These are phyloP conservation scores for Labroides dimidiatus DNA, from an alignment of 2,797 vertebrate genomes.

Conservation along the genomic window DNA sequence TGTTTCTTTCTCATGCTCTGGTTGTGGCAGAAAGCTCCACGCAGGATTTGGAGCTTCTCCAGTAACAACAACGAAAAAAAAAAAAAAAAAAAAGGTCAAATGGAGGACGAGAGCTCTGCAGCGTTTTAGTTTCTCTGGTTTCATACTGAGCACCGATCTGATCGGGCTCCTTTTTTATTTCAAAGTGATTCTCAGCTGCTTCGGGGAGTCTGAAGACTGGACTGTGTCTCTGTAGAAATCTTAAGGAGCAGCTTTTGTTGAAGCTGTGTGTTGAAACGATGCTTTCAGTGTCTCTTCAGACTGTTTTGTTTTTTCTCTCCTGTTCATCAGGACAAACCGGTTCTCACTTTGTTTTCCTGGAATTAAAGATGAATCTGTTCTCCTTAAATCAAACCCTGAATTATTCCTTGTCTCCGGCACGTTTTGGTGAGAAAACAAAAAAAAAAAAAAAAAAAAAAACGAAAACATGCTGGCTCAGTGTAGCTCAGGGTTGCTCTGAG, in stretches of 20 bases:
- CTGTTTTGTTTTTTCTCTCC: slow-evolving; percentile 1
- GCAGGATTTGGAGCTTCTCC: slow-evolving; percentile 40
- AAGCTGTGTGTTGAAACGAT: slow-evolving; percentile 64
- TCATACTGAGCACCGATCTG: slow-evolving; percentile 48
- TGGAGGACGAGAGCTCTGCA: slow-evolving; percentile 48
- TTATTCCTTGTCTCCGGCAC: slow-evolving; percentile 10
- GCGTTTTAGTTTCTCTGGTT: slow-evolving; percentile 46
- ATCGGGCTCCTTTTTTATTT: slow-evolving; percentile 53
- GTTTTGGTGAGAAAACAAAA: slow-evolving; percentile 2
- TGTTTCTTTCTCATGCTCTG: slow-evolving; percentile 45
- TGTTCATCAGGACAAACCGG: slow-evolving; percentile 50
- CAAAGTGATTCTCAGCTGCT: slow-evolving; percentile 49
- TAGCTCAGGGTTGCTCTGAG: slow-evolving; percentile 7
- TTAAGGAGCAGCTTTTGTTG: slow-evolving; percentile 47
- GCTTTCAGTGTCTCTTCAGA: slow-evolving; percentile 63
- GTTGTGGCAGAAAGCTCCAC: slow-evolving; percentile 46
- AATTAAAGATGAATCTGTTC: slow-evolving; percentile 75
- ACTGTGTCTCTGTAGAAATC: slow-evolving; percentile 62
- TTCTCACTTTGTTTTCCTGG: slow-evolving; percentile 64
- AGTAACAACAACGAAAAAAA: slow-evolving; percentile 10
- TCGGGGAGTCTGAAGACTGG: slow-evolving; percentile 46
- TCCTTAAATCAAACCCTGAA: slow-evolving; percentile 18
- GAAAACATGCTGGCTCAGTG: slow-evolving; percentile 2
- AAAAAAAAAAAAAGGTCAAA: slow-evolving; percentile 17
- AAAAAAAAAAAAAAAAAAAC: neutral